phyloP scores from a whole-genome alignment of 2,113 vertebrate genomes.

The Scalopus aquaticus region DNA sequence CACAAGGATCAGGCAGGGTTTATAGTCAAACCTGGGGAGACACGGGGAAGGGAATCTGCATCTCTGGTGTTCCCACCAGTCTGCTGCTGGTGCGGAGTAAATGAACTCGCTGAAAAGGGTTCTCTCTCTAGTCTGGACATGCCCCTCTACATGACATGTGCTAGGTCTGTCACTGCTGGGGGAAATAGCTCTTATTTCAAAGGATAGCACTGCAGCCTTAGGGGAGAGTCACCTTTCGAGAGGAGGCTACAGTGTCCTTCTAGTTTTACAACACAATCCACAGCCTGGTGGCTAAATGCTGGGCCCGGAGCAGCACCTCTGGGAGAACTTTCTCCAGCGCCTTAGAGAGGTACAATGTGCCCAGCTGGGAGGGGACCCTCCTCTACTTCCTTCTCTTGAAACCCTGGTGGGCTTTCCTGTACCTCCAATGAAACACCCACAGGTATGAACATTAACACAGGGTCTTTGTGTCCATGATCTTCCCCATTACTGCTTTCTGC shows the following conservation, averaged over 20 bases:
- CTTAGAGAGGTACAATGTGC: fast-evolving
- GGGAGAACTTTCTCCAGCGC: neutral
- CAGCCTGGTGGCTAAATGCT: neutral
- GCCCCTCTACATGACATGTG: fast-evolving
- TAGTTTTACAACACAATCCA: neutral
- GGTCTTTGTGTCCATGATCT: neutral
- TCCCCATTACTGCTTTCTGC: neutral
- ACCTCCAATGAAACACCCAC: no score
- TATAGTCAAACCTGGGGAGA: neutral
- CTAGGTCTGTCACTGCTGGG: neutral
- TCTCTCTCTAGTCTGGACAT: fast-evolving
- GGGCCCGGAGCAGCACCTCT: no score
- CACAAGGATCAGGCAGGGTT: neutral
- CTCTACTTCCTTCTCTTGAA: neutral
- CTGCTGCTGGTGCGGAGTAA: neutral
- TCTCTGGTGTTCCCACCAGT: neutral
- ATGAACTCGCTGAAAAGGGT: no score
- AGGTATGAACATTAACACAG: neutral
- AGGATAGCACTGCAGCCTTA: neutral
- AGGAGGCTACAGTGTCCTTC: no score
- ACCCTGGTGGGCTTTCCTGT: no score
- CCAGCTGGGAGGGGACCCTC: neutral
- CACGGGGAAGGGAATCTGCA: neutral
- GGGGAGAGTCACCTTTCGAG: neutral
- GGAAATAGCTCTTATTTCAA: neutral